Evolutionary conservation across 2,888 invertebrate species (phyloP), one percentile per base, ranked within the genome.

Genomic region (Xestia rhomboidea): DNA sequence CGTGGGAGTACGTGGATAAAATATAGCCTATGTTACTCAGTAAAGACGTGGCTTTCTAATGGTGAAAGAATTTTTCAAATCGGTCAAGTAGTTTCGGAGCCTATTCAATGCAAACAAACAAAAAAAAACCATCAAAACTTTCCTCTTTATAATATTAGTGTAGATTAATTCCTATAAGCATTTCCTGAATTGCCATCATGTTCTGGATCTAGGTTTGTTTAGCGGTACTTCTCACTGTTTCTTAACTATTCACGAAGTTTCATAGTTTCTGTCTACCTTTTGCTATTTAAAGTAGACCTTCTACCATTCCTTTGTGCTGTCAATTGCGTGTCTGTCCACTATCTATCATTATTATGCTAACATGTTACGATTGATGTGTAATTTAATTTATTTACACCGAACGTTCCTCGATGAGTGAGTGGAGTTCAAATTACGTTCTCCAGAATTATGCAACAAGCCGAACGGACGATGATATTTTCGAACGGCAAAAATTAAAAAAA

Each of bases 331-430:
- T 54, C 73, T 70, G 21, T 21, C 46, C n/a, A 49, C 80, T 73
- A 79, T 86, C 60, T 73, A 62, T 64, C 74, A 83, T 68, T 83
- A 75, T 44, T 84, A 87, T 70, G 67, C 72, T 70, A 86, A 87
- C 84, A 84, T 87, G 80, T 71, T 51, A 62, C 75, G 80, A 87
- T 87, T 76, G 81, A 84, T 84, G 24, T 27, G 84, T 84, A 84
- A 84, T 87, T 84, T 73, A 73, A 79, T 87, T 87, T 87, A 84
- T 79, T 79, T 79, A 87, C 87, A 79, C 67, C 68, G 84, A 60
- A 86, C 18, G 2, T 72, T 66, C 77, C 49, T 75, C 69, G 10
- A 68, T 54, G 51, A 60, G 67, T 73, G 68, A 60, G 44, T 54
- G n/a, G 51, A 70, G 73, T 41, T 73, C 13, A 69, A 73, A 70